Evolutionary conservation across 2,113 vertebrate genomes (phyloP), one percentile per base, ranked within the genome.

Genomic region (Syngnathoides biaculeatus): DNA sequence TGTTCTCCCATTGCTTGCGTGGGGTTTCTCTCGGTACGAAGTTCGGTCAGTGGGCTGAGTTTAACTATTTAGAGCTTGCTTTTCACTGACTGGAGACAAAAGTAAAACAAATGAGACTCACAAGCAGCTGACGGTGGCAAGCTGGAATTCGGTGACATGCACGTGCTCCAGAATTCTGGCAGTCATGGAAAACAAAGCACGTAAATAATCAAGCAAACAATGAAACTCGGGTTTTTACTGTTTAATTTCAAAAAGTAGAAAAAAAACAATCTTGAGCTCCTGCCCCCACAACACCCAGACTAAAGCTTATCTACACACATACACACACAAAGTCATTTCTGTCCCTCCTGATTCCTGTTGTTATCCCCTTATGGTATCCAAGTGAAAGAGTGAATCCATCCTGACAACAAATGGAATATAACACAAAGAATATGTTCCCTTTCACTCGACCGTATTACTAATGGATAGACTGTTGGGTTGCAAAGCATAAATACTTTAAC

Each of bases 401-500:
- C 81, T 91, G 93, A 91, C 92, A 94, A 93, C 90, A 91, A 92
- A 92, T 87, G 89, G 89, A 87, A 92, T 90, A 88, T 89, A 91
- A 89, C 90, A 89, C 86, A 84, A 70, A 67, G 86, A 92, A 90
- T 94, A 93, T 88, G 91, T 91, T 89, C 75, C 75, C 85, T 76
- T 76, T 92, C 88, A 77, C 80, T 90, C 86, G 84, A 75, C n/a
- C 74, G 40, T 93, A 92, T 95, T 93, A 97, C 92, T 95, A 94
- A 95, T 93, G 92, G 90, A 95, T 93, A 94, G 83, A 82, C 86
- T 91, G 92, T 89, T 93, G 93, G 89, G 74, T 92, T 93, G 89
- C 94, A 93, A 89, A 89, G 89, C 94, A 95, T 95, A 92, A 95
- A 95, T 94, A 94, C 95, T 95, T 93, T 92, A 94, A 93, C 84